Base-by-base conservation (phyloP, 1,140 invertebrate species). In the Drosophila ohnishii region DNA sequence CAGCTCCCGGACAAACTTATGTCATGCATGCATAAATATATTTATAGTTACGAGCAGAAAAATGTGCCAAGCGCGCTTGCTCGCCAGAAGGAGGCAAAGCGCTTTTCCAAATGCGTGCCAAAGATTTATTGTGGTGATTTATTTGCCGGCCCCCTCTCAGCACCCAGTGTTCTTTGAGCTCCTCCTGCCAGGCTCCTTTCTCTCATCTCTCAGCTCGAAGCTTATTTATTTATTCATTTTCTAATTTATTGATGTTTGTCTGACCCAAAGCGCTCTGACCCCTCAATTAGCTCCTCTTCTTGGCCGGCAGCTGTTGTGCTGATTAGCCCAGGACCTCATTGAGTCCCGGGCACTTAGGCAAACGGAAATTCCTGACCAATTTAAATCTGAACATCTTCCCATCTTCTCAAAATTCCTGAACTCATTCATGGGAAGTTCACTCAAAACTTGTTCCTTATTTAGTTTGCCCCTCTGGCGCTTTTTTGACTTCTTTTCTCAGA, bases 141-240 rank as follows among this genome's bases (percentile, higher is more conserved):
- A 88, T 88, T 75, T 88, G 32, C 66, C 56, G 16, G 48, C 16
- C 51, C 57, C 34, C 59, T 35, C 35, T 58, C 45, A 28, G 13
- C 32, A n/a, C 25, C 25, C 14, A 10, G 0, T 0, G 11, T 32
- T 14, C 32, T 32, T 22, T 19, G 10, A 25, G 44, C 28, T 7
- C 45, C 25, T n/a, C 2, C 47, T 5, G n/a, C 58, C 25, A 25
- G 30, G 76, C 51, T 37, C 19, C 7, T 47, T n/a, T 14, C 51
- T 10, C 51, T 53, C 51, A 53, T 35, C 50, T 53, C 50, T 8
- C 32, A 13, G 51, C 85, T 80, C 58, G 73, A 61, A 88, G 84
- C 84, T 88, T 88, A 88, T 88, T 88, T 88, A 88, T 88, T 88
- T 88, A 88, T 88, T 84, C 84, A 88, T 89, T 88, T 88, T 88